phyloP scores from a whole-genome alignment of 2,797 vertebrate genomes.

The Buceros bicornis region DNA sequence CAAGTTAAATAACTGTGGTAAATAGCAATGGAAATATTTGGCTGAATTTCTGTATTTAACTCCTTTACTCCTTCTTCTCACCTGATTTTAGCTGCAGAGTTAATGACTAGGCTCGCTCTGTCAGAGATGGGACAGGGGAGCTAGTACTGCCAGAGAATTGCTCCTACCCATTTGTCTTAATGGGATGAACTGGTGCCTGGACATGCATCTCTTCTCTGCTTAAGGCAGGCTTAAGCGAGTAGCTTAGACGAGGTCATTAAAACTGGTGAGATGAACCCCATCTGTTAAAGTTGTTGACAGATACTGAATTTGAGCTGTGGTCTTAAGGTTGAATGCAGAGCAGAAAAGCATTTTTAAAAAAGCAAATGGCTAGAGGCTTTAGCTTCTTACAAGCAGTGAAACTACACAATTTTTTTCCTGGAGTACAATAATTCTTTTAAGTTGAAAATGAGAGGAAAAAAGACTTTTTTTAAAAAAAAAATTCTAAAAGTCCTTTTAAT shows the following conservation, averaged over 20 bases:
- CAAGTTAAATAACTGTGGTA: background rate
- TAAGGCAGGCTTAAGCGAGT: background rate
- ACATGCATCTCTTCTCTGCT: background rate
- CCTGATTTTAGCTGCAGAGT: background rate
- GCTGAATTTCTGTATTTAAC: background rate
- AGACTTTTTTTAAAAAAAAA: background rate
- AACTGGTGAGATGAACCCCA: background rate
- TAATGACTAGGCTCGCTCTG: background rate
- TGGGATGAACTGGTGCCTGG: background rate
- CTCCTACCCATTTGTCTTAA: background rate
- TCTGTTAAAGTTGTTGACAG: background rate
- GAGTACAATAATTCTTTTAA: background rate
- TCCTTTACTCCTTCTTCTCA: background rate
- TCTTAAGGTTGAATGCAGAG: background rate
- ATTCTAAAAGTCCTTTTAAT: background rate
- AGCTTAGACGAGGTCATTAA: background rate
- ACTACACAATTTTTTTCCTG: rapidly evolving
- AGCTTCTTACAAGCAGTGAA: background rate
- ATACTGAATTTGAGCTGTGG: background rate
- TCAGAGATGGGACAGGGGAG: background rate
- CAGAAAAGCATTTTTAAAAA: background rate
- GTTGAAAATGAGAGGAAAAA: background rate
- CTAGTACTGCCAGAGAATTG: background rate
- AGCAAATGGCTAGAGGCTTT: background rate
- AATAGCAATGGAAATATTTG: background rate